Conservation (phyloP, 2,797 vertebrate species). For the Apogon hyalosoma region DNA sequence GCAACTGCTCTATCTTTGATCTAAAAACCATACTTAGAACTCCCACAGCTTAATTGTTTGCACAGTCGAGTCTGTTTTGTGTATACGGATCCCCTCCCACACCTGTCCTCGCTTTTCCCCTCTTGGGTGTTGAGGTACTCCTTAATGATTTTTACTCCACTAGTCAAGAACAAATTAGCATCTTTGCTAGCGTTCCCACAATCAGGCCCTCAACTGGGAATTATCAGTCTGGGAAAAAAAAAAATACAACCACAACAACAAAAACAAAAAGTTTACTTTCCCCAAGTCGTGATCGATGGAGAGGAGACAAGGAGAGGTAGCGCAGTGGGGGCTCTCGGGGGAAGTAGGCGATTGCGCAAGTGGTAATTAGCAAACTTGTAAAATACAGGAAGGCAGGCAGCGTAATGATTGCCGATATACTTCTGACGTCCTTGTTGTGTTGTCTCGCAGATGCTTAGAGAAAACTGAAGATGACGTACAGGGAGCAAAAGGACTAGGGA, state of each 20-base stretch:
- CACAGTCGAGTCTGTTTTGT: conserved; percentile 33
- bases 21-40: conserved; percentile 39
- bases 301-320: conserved; percentile 22
- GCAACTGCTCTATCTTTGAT: conserved; percentile 49
- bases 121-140: conserved; percentile 47
- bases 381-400: conserved; percentile 61
- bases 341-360: conserved; percentile 29
- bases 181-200: conserved; percentile 58
- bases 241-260: too few relatives aligned
- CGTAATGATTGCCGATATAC: conserved; percentile 65
- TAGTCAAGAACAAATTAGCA: conserved; percentile 79
- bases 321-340: conserved; percentile 34
- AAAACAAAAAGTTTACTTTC: conserved; percentile 71
- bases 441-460: conserved; percentile 29
- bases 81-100: conserved; percentile 19
- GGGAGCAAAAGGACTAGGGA: conserved; percentile 3
- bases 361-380: conserved; percentile 73
- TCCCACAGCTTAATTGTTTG: conserved; percentile 46
- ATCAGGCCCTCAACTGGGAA: conserved; percentile 69
- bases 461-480: conserved; percentile 23
- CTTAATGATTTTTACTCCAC: conserved; percentile 75
- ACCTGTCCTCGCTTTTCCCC: conserved; percentile 45
- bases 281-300: conserved; percentile 62
- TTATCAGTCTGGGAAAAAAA: conserved; percentile 42
- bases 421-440: conserved; percentile 64